Conservation (phyloP, 1,140 invertebrate species). For the Sinonovacula constricta region DNA sequence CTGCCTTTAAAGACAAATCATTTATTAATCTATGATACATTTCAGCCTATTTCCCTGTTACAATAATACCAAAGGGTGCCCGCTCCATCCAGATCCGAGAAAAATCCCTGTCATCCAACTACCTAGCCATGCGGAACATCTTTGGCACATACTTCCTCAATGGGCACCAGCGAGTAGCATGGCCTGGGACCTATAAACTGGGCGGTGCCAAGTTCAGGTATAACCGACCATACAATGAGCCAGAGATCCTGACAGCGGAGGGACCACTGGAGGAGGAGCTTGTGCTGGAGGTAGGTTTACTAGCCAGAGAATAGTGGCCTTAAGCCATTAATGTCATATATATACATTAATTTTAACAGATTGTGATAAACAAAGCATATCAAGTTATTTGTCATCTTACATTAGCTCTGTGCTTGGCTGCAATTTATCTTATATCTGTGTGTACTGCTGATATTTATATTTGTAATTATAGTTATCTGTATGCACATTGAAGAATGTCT, state of each 20-base stretch:
- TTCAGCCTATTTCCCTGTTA: slow-evolving; percentile 68
- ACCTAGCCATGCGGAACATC: slow-evolving; percentile 68
- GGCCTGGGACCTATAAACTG: slow-evolving; percentile 69
- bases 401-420: too few species aligned
- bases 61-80: slow-evolving; percentile 66
- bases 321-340: too few species aligned
- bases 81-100: slow-evolving; percentile 62
- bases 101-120: slow-evolving; percentile 65
- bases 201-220: slow-evolving; percentile 79
- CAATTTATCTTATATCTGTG: too few species aligned
- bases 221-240: slow-evolving; percentile 77
- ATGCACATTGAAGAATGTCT: too few species aligned
- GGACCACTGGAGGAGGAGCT: slow-evolving; percentile 82
- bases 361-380: too few species aligned
- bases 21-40: slow-evolving; percentile 7
- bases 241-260: slow-evolving; percentile 80
- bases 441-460: too few species aligned
- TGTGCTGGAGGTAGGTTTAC: slow-evolving; percentile 81
- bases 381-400: too few species aligned
- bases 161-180: slow-evolving; percentile 68
- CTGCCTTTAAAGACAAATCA: too few species aligned
- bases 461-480: too few species aligned
- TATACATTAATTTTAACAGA: too few species aligned
- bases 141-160: slow-evolving; percentile 73
- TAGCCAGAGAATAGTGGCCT: too few species aligned